These are phyloP conservation scores for Hemitrygon akajei DNA, from an alignment of 2,797 vertebrate genomes.

Conservation along the genomic window DNA sequence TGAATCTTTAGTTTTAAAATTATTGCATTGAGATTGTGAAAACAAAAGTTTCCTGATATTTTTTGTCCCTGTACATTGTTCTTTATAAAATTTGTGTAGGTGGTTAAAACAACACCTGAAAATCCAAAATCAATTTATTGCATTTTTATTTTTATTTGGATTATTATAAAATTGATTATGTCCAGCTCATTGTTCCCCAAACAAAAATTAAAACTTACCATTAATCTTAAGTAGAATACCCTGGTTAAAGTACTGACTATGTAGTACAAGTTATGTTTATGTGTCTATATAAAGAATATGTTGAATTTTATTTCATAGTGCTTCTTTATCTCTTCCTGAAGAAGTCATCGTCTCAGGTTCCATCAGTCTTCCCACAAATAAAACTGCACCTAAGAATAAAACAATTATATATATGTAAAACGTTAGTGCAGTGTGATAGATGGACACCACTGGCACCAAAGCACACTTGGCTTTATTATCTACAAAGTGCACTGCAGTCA, in stretches of 20 bases:
- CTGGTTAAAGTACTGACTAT: too few species aligned
- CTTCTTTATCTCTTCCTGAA: constrained; percentile 48
- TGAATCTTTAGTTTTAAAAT: too few species aligned
- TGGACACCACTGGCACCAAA: neutral
- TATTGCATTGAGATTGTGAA: too few species aligned
- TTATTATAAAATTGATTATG: neutral
- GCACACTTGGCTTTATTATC: too few species aligned
- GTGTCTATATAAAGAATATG: too few species aligned
- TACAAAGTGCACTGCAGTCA: too few species aligned
- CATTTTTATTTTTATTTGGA: neutral
- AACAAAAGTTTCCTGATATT: too few species aligned
- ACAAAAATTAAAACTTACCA: neutral
- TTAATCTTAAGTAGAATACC: too few species aligned
- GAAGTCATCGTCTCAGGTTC: constrained; percentile 45
- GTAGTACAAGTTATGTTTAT: too few species aligned
- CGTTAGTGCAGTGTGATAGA: neutral
- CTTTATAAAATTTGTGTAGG: neutral
- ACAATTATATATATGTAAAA: neutral
- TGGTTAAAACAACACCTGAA: neutral
- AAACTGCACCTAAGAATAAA: constrained; percentile 44
- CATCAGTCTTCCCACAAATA: constrained; percentile 49
- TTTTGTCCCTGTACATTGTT: neutral
- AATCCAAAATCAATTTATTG: neutral
- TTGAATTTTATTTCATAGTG: constrained; percentile 42
- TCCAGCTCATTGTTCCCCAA: neutral